A percentile compares a stretch with the other conserved stretches of the same genome.
phyloP scores from a whole-genome alignment of 2,888 invertebrate genomes.

The Tetrapedia diversipes region DNA sequence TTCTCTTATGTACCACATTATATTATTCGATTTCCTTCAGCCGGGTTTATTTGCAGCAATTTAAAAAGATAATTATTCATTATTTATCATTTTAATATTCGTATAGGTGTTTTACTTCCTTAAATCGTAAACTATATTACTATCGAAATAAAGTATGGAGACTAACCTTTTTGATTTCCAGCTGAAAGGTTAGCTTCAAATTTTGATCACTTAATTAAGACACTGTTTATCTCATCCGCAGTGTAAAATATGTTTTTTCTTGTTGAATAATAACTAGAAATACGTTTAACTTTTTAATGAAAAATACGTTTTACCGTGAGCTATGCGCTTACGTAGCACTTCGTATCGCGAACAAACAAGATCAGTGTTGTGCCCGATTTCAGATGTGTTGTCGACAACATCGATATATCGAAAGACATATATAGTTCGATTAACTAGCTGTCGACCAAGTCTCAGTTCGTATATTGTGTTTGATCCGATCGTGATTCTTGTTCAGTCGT shows the following conservation, averaged over 20 bases:
- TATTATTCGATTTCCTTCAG: no score
- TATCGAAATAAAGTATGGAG: not conserved
- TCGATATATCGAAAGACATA: constrained; percentile 38
- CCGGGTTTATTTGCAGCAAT: no score
- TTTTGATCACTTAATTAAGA: not conserved
- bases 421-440: no score
- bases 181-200: constrained; percentile 14
- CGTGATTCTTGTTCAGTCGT: not conserved
- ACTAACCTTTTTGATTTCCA: constrained; percentile 31
- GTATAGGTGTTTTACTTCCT: no score
- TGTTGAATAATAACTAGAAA: not conserved
- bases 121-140: not conserved
- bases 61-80: no score
- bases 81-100: not conserved
- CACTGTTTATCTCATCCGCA: not conserved
- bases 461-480: not conserved
- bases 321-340: not conserved
- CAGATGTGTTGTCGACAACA: constrained; percentile 12
- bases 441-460: no score
- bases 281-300: no score
- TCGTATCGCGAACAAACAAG: not conserved
- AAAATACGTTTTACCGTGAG: no score
- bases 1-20: no score
- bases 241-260: not conserved
- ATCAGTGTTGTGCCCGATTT: constrained; percentile 1